Percentiles rank a stretch among this genome's conserved stretches.
Evolutionary conservation across 2,113 vertebrate genomes (phyloP).

Genomic region (Cichladusa arquata): DNA sequence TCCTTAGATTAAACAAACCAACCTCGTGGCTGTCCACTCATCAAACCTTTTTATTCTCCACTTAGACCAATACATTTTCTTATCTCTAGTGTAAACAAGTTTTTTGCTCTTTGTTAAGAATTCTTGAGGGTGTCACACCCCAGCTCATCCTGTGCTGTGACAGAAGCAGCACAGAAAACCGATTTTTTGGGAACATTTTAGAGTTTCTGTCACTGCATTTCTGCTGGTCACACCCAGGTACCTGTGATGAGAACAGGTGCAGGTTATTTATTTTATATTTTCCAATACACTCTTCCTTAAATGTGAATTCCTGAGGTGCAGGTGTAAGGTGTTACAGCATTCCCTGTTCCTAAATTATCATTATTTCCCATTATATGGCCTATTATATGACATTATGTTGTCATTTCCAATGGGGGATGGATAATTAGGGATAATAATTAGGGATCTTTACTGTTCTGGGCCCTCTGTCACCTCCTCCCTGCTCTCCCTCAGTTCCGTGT

Average conservation of each 20-base stretch:
- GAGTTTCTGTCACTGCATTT: neutral
- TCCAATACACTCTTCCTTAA: accelerated
- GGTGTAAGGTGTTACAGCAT: neutral
- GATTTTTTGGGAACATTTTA: accelerated
- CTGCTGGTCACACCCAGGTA: accelerated
- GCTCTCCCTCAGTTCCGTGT: neutral
- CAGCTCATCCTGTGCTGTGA: accelerated
- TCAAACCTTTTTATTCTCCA: neutral
- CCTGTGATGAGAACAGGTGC: accelerated
- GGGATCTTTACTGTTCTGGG: accelerated
- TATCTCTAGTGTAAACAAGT: neutral
- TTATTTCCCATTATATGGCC: neutral
- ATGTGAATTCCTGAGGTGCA: neutral
- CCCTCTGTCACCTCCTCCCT: neutral
- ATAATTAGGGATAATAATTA: accelerated
- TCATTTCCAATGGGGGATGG: accelerated
- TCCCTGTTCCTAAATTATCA: accelerated
- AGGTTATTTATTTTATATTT: neutral
- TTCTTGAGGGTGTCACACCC: accelerated
- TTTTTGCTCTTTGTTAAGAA: neutral
- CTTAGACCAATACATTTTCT: neutral
- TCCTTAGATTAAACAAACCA: neutral
- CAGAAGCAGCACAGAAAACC: neutral
- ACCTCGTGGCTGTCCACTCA: neutral
- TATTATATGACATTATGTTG: too few relatives aligned